A percentile compares a stretch with the other conserved stretches of the same genome.
Evolutionary conservation across 1,140 invertebrate species (phyloP).

Genomic region (Drosophila teissieri): DNA sequence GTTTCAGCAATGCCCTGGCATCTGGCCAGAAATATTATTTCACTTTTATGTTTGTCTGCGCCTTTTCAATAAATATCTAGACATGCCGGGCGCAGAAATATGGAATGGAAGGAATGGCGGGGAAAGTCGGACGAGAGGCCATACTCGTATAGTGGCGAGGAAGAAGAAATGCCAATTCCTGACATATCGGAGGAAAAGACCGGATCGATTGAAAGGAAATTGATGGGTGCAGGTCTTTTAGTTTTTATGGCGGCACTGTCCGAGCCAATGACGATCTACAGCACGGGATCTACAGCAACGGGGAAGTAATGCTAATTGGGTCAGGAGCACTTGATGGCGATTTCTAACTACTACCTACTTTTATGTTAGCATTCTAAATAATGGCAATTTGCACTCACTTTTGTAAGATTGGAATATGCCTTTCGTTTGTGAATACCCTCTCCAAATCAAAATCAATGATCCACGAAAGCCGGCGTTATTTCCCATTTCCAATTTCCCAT

Average conservation of each 20-base stretch:
- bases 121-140: not conserved
- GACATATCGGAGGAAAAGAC: slow-evolving; percentile 60
- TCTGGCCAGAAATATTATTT: slow-evolving; percentile 81
- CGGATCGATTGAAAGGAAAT: slow-evolving; percentile 50
- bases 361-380: not conserved
- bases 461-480: slow-evolving; percentile 23
- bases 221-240: slow-evolving; percentile 61
- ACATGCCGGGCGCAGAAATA: slow-evolving; percentile 25
- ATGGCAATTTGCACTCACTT: too few relatives aligned
- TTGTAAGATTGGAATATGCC: too few relatives aligned
- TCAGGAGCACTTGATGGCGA: slow-evolving; percentile 23
- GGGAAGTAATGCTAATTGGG: slow-evolving; percentile 46
- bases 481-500: slow-evolving; percentile 28
- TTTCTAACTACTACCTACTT: not conserved
- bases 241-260: slow-evolving; percentile 74
- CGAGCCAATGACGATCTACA: slow-evolving; percentile 67
- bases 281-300: too few relatives aligned
- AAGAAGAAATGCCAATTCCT: slow-evolving; percentile 64
- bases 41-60: slow-evolving; percentile 82
- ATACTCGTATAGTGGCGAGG: slow-evolving; percentile 17
- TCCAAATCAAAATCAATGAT: slow-evolving; percentile 12
- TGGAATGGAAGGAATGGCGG: slow-evolving; percentile 4
- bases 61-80: slow-evolving; percentile 81
- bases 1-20: slow-evolving; percentile 69
- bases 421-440: not conserved